Evolutionary conservation across 2,113 vertebrate genomes (phyloP), one percentile per base, ranked within the genome.

Genomic region (Myotis lucifugus): DNA sequence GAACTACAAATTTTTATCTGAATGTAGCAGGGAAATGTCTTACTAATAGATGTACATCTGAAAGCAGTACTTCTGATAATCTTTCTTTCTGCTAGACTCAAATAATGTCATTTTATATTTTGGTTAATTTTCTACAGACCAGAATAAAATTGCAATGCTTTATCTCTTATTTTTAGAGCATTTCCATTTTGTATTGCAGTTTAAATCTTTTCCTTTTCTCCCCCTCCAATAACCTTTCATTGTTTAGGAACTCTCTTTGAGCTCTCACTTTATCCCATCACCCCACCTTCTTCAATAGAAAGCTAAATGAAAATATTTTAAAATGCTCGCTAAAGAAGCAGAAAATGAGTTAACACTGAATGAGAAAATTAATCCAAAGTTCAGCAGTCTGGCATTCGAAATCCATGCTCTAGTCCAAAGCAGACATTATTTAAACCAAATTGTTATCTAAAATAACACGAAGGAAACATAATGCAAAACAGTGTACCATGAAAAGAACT

Each of bases 361-460:
- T 50, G 73, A 76, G 40, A 81, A 94, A 97, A 98, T 94, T 96
- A 97, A 97, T 96, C 74, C 54, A 96, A 84, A 72, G 85, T 46
- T 5, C 84, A 97, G 93, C 29, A 90, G 91, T 91, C 79, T 34
- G 91, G 46, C 66, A 88, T 59, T 95, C 76, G 90, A 96, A 97
- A 96, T 92, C 88, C 90, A 88, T 95, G 78, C 79, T 93, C 76
- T 79, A 96, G 69, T 88, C 69, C 61, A 97, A 59, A 91, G 40
- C 0, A 2, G 46, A 83, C 89, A 93, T 95, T 96, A 98, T 97
- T 97, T 97, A 97, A 98, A 97, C 96, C 70, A 95, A 97, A 96
- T 86, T 78, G 27, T 97, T 98, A 97, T 98, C 96, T 97, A 95
- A 98, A 97, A 93, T 93, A 97, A 97, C 87, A 97, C n/a, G 15